Evolutionary conservation across 2,888 invertebrate species (phyloP).

Genomic region (Drosophila lutescens): DNA sequence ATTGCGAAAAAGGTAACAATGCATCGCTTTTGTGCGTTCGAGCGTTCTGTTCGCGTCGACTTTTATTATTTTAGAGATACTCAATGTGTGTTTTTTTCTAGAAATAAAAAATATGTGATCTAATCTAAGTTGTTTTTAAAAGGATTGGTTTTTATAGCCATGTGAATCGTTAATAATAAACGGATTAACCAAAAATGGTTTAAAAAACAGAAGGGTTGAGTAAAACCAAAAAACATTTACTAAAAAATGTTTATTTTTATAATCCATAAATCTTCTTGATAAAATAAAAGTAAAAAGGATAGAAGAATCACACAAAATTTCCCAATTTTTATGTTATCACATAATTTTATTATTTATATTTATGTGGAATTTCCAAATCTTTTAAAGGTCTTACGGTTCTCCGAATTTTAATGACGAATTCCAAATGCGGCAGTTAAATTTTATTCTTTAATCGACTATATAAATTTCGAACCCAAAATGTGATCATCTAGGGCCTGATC

Average conservation of each 20-base stretch:
- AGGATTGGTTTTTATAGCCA: background rate
- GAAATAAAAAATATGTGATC: background rate
- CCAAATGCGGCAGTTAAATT: background rate
- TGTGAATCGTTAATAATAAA: too few species aligned
- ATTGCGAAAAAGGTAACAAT: conserved; percentile 61
- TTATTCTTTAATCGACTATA: background rate
- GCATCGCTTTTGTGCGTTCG: conserved; percentile 48
- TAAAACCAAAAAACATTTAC: too few species aligned
- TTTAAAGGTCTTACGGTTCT: background rate
- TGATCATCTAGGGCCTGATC: conserved; percentile 11
- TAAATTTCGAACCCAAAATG: background rate
- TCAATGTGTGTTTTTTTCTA: conserved; percentile 23
- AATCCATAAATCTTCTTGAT: too few species aligned
- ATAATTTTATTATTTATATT: background rate
- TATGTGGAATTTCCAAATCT: background rate
- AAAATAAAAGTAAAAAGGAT: too few species aligned
- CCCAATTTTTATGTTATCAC: too few species aligned
- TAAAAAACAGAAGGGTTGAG: too few species aligned
- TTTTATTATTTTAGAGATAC: conserved; percentile 55
- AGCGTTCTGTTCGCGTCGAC: conserved; percentile 35
- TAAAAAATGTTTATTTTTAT: too few species aligned
- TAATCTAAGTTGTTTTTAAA: background rate
- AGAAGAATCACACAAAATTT: too few species aligned
- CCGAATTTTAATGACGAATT: background rate
- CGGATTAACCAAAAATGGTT: too few species aligned